Evolutionary conservation across 2,113 vertebrate genomes (phyloP).

Genomic region (Scophthalmus maximus): DNA sequence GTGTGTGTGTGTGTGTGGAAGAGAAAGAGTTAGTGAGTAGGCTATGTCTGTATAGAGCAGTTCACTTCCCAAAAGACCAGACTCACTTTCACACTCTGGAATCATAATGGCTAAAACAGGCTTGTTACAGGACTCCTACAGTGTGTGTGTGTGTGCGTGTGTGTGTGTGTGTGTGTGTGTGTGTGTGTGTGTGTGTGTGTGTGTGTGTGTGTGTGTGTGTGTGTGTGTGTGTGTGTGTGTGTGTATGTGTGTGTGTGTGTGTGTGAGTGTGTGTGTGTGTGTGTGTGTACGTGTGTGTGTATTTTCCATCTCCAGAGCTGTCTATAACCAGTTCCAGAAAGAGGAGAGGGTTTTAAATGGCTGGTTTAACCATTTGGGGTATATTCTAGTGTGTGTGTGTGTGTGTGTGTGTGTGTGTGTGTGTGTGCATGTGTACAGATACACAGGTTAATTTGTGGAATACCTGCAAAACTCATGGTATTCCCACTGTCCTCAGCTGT

Average conservation of each 20-base stretch:
- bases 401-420: slow-evolving; percentile 9
- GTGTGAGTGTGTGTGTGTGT: slow-evolving; percentile 27
- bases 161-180: slow-evolving; percentile 23
- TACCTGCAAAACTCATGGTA: too few relatives aligned
- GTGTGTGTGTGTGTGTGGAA: slow-evolving; percentile 16
- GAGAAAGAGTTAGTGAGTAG: neutral
- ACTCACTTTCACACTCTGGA: slow-evolving; percentile 75
- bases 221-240: slow-evolving; percentile 11
- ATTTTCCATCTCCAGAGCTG: slow-evolving; percentile 39
- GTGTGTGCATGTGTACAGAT: neutral
- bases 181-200: too few relatives aligned
- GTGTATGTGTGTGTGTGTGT: slow-evolving; percentile 20
- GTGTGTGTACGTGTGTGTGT: slow-evolving; percentile 13
- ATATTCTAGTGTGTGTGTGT: slow-evolving; percentile 1
- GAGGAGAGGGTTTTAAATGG: slow-evolving; percentile 1
- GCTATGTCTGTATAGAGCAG: slow-evolving; percentile 54
- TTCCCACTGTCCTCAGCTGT: too few relatives aligned
- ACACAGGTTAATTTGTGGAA: too few relatives aligned
- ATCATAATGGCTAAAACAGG: slow-evolving; percentile 75
- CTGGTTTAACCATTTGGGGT: slow-evolving; percentile 39
- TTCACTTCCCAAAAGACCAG: slow-evolving; percentile 78
- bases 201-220: slow-evolving; percentile 21
- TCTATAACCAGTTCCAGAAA: slow-evolving; percentile 42
- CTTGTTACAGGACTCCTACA: slow-evolving; percentile 62
- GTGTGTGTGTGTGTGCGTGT: slow-evolving; percentile 20